Base-by-base conservation (phyloP, 1,140 invertebrate genomes). In the Leptonema lineaticorne region DNA sequence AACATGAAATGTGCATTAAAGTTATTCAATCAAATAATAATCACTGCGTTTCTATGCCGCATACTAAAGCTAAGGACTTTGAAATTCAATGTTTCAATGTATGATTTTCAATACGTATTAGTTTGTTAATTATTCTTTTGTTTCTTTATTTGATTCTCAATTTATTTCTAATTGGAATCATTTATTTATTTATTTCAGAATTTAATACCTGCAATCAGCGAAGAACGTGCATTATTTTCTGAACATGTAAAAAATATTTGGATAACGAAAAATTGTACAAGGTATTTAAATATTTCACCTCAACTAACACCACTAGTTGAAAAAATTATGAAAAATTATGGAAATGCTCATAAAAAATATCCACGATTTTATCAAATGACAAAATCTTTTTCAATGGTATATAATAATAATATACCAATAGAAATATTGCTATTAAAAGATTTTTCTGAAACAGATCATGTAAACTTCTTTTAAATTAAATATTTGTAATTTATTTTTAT, bases 311-410 rank as follows among this genome's bases (percentile, higher is more conserved):
- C 27, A 18, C 63, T 67, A n/a, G 63, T 70, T 26, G 65, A 67
- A 56, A 45, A 41, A 22, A 28, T 58, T 2, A 48, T 57, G 64
- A 26, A 60, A 57, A 30, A 65, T 14, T 7, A 45, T 28, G 24
- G 57, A 5, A 58, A 48, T 16, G 27, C 9, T 16, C 20, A 59
- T 22, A 64, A 68, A 46, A 64, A 65, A 37, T 71, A 71, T 60
- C 69, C 69, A 50, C 65, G 28, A 33, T 68, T 48, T 64, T 71
- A 71, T 60, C 50, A 68, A 37, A 68, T 71, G 66, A 57, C 63
- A 16, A 48, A 6, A n/a, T 68, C 68, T 65, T 58, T 68, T 9
- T 66, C 69, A 20, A 50, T 71, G 9, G 66, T 71, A 2, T 71
- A 71, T 60, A 30, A 27, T 22, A 68, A 71, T 56, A 29, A 18